Evolutionary conservation across 2,888 invertebrate genomes (phyloP), one percentile per base, ranked within the genome.

Genomic region (Cryptus viduatorius): DNA sequence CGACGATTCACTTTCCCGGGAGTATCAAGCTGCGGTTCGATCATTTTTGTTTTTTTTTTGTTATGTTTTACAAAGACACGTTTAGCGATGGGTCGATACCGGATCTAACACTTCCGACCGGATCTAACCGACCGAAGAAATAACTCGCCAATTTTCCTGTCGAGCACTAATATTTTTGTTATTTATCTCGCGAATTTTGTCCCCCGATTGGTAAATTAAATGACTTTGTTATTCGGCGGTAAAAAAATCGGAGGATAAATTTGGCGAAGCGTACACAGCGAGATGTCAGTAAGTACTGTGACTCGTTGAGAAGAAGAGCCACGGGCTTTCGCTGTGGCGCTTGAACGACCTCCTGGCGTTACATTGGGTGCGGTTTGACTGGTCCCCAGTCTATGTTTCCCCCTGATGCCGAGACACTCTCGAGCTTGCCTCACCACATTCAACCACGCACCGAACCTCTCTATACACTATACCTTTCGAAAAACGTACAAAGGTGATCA

Each of bases 351-450:
- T 89, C 90, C 91, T 91, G 89, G 89, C 90, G 88, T 90, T 88
- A 88, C 90, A 89, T 89, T 91, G 93, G 93, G 93, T 91, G 93
- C 93, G 93, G 93, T 93, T 93, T 89, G 73, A 90, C 91, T 90
- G 87, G 82, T 86, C 75, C 82, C 82, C 82, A 69, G 44, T 78
- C 75, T 71, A 61, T 8, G 53, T 71, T 76, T 76, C 73, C 83
- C 86, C 84, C 84, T 79, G 83, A 85, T 77, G 78, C 79, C 82
- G 68, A 50, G 56, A 37, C 53, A 42, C 42, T 64, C 61, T 48
- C 76, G 64, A 48, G 73, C 64, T 78, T 56, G 82, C 85, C 64
- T 72, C 77, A 46, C 48, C 16, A 16, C 56, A 46, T 65, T 53
- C 50, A 56, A 59, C 19, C 72, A 46, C 53, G 50, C 50, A 16